Conservation (phyloP, 2,888 invertebrate species). For the Gerris lacustris region DNA sequence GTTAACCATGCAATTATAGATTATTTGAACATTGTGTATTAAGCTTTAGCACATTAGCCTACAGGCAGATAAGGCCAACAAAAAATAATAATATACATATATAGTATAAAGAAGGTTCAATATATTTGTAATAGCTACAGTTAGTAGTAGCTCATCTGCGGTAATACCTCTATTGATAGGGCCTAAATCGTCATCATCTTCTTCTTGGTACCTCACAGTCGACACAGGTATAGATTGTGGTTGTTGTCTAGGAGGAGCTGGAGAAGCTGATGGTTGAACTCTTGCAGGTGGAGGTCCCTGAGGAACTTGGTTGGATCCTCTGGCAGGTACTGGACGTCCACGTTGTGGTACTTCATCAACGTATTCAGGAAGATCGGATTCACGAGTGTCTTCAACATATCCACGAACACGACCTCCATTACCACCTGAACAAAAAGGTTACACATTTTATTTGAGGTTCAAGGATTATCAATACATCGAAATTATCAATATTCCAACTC, state of each 20-base stretch:
- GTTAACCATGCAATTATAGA: no score
- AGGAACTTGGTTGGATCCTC: background rate
- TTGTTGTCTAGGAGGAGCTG: background rate
- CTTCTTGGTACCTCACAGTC: background rate
- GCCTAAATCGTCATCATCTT: background rate
- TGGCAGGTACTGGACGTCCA: background rate
- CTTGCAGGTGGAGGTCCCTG: background rate
- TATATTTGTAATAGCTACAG: no score
- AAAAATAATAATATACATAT: no score
- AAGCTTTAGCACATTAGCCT: no score
- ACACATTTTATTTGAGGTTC: no score
- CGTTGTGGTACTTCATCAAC: slow-evolving; percentile 16
- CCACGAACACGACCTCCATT: background rate
- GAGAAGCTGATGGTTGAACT: background rate
- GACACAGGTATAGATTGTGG: background rate
- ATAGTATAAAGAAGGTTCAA: no score
- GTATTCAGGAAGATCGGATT: slow-evolving; percentile 27
- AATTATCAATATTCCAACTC: no score
- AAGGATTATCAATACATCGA: no score
- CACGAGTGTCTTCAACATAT: slow-evolving; percentile 23
- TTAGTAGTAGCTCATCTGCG: no score
- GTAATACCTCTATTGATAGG: no score
- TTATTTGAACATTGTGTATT: no score
- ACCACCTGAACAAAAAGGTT: background rate
- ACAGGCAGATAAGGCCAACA: no score